Percentiles rank a stretch among this genome's conserved stretches.
Conservation (phyloP, 2,888 invertebrate species). For the Epinotia nisella region DNA sequence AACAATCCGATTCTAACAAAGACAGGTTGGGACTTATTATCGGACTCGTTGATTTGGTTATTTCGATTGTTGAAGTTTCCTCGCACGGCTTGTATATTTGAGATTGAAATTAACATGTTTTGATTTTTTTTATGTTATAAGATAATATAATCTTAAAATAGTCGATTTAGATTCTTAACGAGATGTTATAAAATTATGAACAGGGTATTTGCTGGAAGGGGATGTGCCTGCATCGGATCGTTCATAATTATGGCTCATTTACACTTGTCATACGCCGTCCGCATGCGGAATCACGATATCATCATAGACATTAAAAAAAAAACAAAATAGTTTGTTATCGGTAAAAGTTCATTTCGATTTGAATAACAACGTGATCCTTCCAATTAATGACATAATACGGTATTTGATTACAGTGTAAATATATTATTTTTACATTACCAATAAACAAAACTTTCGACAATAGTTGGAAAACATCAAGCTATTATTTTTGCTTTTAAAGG, state of each 20-base stretch:
- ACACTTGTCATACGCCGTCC: background rate
- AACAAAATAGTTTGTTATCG: background rate
- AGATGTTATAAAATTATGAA: slow-evolving; percentile 44
- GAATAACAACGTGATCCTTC: too few species aligned
- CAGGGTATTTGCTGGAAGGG: slow-evolving; percentile 43
- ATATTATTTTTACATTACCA: too few species aligned
- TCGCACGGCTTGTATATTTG: slow-evolving; percentile 44
- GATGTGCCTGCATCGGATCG: slow-evolving; percentile 20
- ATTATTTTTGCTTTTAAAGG: too few species aligned
- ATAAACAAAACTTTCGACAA: too few species aligned
- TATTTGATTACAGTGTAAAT: too few species aligned
- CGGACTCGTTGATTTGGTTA: slow-evolving; percentile 11
- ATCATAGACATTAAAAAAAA: too few species aligned
- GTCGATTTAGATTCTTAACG: slow-evolving; percentile 43
- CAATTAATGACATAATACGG: too few species aligned
- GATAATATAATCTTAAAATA: slow-evolving; percentile 44
- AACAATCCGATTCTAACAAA: slow-evolving; percentile 19
- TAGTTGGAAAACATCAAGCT: too few species aligned
- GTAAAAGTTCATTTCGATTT: background rate
- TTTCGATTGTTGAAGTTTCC: slow-evolving; percentile 38
- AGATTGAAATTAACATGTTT: slow-evolving; percentile 44
- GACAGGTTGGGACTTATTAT: slow-evolving; percentile 2
- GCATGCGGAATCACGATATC: background rate
- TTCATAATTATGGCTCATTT: slow-evolving; percentile 27
- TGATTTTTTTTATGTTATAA: slow-evolving; percentile 42